Percentiles rank a stretch among this genome's conserved stretches.
Evolutionary conservation across 2,797 vertebrate species (phyloP).

Genomic region (Moxostoma hubbsi): DNA sequence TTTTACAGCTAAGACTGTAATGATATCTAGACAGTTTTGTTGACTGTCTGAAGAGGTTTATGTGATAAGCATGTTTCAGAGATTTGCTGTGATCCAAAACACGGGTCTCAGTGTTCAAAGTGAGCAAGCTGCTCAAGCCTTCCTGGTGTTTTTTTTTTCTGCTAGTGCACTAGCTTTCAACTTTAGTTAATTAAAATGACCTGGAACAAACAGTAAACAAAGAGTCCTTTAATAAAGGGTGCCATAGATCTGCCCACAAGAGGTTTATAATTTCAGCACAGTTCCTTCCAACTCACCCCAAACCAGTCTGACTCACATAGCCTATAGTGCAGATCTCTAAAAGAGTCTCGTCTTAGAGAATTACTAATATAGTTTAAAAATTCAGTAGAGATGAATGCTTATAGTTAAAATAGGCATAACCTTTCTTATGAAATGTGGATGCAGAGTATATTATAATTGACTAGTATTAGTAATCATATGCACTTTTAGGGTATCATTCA

Average conservation of each 20-base stretch:
- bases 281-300: constrained; percentile 36
- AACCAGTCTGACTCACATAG: background rate
- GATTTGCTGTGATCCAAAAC: too few relatives aligned
- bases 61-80: background rate
- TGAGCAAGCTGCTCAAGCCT: background rate
- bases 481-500: background rate
- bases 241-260: constrained; percentile 61
- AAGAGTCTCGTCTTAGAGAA: background rate
- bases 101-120: background rate
- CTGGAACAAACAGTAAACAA: constrained; percentile 77
- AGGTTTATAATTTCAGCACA: constrained; percentile 71
- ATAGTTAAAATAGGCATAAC: background rate
- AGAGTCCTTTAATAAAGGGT: constrained; percentile 74
- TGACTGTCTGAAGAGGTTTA: background rate
- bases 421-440: background rate
- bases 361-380: background rate
- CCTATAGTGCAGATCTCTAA: background rate
- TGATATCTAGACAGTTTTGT: background rate
- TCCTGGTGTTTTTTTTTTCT: background rate
- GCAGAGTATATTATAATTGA: background rate
- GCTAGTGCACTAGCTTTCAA: constrained; percentile 64
- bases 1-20: background rate
- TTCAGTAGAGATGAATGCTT: background rate
- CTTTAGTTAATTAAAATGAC: constrained; percentile 74
- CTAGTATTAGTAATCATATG: background rate